Percentiles rank a stretch among this genome's conserved stretches.
These are phyloP conservation scores for Hepsetus odoe DNA, from an alignment of 2,113 vertebrate species.

Conservation along the genomic window DNA sequence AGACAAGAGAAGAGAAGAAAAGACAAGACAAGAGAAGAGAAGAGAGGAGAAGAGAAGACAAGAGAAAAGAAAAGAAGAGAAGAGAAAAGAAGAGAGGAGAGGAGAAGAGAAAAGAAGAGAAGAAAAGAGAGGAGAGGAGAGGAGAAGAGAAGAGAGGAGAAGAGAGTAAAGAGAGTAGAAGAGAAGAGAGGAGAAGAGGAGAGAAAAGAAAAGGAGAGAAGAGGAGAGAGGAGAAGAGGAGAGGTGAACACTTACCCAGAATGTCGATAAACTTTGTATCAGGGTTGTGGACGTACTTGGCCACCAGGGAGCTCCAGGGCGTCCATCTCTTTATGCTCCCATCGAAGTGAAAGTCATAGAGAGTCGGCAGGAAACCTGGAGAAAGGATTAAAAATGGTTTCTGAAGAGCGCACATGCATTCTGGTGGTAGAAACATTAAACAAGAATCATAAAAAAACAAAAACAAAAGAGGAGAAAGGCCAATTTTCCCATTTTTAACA, in stretches of 20 bases:
- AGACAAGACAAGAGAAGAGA: not conserved
- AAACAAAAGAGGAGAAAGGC: not conserved
- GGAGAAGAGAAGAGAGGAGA: no score
- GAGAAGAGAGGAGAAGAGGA: not conserved
- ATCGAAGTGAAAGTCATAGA: conserved; percentile 96
- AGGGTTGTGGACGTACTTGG: conserved; percentile 81
- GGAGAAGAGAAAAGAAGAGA: no score
- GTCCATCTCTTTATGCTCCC: conserved; percentile 78
- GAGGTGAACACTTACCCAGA: conserved; percentile 76
- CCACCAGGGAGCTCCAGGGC: conserved; percentile 86
- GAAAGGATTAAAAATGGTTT: conserved; percentile 44
- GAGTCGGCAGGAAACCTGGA: conserved; percentile 84
- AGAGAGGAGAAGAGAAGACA: not conserved
- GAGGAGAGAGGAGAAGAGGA: not conserved
- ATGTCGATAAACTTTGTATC: conserved; percentile 87
- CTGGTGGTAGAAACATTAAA: not conserved
- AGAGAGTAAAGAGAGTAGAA: not conserved
- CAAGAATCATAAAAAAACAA: not conserved
- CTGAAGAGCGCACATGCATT: not conserved
- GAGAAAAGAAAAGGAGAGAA: not conserved
- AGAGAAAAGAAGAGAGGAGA: not conserved
- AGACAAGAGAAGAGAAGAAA: not conserved
- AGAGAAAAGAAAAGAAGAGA: not conserved
- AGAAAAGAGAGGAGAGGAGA: no score
- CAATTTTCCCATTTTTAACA: not conserved